phyloP scores from a whole-genome alignment of 2,113 vertebrate species.

The Anser brachyrhynchus region DNA sequence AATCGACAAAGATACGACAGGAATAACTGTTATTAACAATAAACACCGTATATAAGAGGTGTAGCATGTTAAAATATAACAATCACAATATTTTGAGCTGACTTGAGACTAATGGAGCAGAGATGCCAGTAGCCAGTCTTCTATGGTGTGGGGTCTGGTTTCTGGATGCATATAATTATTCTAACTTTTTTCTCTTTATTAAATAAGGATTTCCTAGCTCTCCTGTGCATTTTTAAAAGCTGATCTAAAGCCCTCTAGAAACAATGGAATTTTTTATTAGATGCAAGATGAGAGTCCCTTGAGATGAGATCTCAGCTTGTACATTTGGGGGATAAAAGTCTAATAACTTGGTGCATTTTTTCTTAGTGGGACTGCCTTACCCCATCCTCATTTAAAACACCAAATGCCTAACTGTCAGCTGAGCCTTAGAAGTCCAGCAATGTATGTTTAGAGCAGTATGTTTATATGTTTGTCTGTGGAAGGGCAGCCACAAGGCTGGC shows the following conservation, averaged over 20 bases:
- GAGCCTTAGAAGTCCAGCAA: background rate
- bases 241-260: background rate
- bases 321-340: background rate
- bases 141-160: background rate
- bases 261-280: background rate
- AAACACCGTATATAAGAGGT: background rate
- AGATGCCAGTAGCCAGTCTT: background rate
- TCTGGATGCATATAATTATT: background rate
- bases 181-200: background rate
- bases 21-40: background rate
- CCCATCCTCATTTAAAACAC: background rate
- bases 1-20: background rate
- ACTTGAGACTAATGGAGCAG: background rate
- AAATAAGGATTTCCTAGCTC: background rate
- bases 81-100: background rate
- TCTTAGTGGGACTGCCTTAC: background rate
- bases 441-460: too few relatives aligned
- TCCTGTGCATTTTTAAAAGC: background rate
- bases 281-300: background rate
- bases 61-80: background rate
- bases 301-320: background rate
- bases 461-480: background rate
- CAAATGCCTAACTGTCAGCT: background rate
- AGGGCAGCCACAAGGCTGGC: background rate
- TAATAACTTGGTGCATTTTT: background rate